Conservation (phyloP, 2,797 vertebrate species). For the Spheniscus humboldti region DNA sequence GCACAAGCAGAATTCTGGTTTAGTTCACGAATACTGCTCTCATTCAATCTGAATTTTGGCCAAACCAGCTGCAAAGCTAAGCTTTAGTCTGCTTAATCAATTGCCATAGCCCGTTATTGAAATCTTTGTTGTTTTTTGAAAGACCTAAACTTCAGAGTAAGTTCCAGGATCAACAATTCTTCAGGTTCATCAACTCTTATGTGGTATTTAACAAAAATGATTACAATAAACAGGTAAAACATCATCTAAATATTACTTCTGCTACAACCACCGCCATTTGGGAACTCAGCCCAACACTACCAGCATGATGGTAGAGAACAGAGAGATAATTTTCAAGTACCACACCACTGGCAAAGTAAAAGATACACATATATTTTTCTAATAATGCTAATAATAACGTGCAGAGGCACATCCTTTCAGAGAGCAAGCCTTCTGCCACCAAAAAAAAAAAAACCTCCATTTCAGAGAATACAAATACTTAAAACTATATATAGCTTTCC, state of each 20-base stretch:
- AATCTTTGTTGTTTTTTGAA: neutral
- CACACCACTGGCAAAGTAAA: neutral
- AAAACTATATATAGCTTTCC: neutral
- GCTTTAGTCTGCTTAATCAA: neutral
- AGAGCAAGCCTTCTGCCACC: neutral
- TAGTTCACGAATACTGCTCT: neutral
- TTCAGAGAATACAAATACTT: neutral
- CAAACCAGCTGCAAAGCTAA: neutral
- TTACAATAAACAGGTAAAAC: neutral
- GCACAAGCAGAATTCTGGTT: neutral
- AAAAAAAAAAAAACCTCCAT: neutral
- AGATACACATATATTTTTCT: neutral
- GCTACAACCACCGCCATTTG: neutral
- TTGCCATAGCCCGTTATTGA: neutral
- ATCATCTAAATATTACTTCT: neutral
- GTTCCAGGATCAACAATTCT: neutral
- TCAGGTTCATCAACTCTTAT: neutral
- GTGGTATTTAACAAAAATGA: neutral
- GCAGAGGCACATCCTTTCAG: neutral
- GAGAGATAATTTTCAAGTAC: neutral
- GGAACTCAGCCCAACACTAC: neutral
- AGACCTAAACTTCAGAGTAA: neutral
- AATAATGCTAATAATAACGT: neutral
- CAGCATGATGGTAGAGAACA: neutral
- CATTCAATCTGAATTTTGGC: neutral